Conservation (phyloP, 2,888 invertebrate genomes). For the Deilephila elpenor region DNA sequence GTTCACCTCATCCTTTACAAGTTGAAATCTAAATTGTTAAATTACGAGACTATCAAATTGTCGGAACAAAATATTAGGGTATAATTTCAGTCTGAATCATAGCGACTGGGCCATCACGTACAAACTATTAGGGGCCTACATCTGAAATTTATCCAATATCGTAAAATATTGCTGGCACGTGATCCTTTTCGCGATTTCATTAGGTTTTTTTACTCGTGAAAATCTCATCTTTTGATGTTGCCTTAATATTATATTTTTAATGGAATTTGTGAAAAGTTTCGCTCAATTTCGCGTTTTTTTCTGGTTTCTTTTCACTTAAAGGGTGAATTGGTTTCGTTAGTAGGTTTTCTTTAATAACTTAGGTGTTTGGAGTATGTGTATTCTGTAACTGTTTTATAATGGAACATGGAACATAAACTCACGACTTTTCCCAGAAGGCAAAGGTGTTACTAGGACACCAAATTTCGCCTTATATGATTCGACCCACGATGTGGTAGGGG, state of each 20-base stretch:
- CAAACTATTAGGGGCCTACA: conserved; percentile 55
- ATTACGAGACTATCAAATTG: background rate
- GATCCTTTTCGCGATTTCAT: conserved; percentile 51
- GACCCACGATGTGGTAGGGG: no score
- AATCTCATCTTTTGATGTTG: conserved; percentile 24
- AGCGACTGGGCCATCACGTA: conserved; percentile 50
- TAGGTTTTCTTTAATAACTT: background rate
- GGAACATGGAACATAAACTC: no score
- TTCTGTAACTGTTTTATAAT: background rate
- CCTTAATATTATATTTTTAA: conserved; percentile 9
- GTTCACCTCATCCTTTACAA: no score
- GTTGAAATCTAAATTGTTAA: background rate
- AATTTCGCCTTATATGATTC: no score
- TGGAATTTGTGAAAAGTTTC: conserved; percentile 1
- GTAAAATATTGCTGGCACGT: conserved; percentile 65
- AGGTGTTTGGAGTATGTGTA: background rate
- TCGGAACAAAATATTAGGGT: conserved; percentile 1
- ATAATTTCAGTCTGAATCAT: conserved; percentile 29
- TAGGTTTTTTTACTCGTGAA: conserved; percentile 45
- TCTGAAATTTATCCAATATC: conserved; percentile 69
- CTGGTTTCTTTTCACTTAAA: background rate
- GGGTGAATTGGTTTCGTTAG: background rate
- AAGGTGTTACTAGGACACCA: no score
- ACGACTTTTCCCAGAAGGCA: no score
- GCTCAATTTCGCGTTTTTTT: background rate